Evolutionary conservation across 2,797 vertebrate genomes (phyloP).

Genomic region (Dallia pectoralis): DNA sequence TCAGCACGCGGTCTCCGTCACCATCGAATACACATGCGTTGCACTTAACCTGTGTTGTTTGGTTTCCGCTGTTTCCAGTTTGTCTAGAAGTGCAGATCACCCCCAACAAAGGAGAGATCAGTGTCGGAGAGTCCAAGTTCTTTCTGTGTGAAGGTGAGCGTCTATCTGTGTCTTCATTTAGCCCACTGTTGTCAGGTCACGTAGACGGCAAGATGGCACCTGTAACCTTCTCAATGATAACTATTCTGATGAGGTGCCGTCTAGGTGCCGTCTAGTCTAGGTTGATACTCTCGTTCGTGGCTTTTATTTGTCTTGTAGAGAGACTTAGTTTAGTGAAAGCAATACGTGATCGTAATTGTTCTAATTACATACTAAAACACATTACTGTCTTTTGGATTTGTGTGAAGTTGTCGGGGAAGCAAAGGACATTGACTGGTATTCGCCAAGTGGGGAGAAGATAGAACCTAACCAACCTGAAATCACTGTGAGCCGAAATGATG

Average conservation of each 20-base stretch:
- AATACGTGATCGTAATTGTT: neutral
- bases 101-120: slow-evolving; percentile 93
- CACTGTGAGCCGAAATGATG: slow-evolving; percentile 88
- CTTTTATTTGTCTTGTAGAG: slow-evolving; percentile 2
- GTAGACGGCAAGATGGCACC: slow-evolving; percentile 4
- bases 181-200: neutral
- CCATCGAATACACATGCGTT: neutral
- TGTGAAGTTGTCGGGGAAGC: slow-evolving; percentile 84
- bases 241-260: neutral
- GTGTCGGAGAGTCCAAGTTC: slow-evolving; percentile 97
- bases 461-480: slow-evolving; percentile 86
- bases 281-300: neutral
- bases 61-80: slow-evolving; percentile 66
- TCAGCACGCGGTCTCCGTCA: neutral
- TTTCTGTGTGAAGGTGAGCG: slow-evolving; percentile 94
- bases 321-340: neutral
- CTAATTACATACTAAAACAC: neutral
- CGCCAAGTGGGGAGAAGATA: slow-evolving; percentile 88
- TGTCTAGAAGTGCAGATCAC: slow-evolving; percentile 94
- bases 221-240: slow-evolving; percentile 1
- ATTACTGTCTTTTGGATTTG: slow-evolving; percentile 21
- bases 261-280: neutral
- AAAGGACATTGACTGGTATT: slow-evolving; percentile 94
- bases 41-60: neutral
- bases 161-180: neutral